A percentile compares a stretch with the other conserved stretches of the same genome.
phyloP scores from a whole-genome alignment of 2,113 vertebrate genomes.

The Silurus meridionalis region DNA sequence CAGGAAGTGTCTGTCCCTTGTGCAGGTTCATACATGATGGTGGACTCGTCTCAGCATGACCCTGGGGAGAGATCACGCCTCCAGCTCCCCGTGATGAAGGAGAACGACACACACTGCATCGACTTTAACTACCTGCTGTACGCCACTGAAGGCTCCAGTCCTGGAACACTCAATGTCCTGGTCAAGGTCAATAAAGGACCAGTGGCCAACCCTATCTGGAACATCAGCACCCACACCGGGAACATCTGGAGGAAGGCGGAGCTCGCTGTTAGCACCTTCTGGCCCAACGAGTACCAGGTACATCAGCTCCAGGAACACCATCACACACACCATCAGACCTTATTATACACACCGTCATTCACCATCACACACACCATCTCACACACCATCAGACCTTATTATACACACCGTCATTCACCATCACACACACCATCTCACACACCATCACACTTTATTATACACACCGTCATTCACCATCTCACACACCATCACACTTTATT shows the following conservation, averaged over 20 bases:
- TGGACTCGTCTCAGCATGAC: slow-evolving; percentile 90
- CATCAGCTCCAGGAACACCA: not conserved
- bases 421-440: no score
- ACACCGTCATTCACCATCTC: no score
- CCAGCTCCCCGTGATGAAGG: slow-evolving; percentile 95
- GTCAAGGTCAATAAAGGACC: slow-evolving; percentile 97
- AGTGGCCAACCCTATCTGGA: slow-evolving; percentile 96
- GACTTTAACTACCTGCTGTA: slow-evolving; percentile 96
- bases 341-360: not conserved
- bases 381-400: no score
- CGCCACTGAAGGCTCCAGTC: slow-evolving; percentile 83
- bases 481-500: no score
- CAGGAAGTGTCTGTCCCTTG: not conserved
- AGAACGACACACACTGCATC: slow-evolving; percentile 97
- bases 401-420: no score
- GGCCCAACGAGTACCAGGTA: slow-evolving; percentile 99
- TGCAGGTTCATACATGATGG: slow-evolving; percentile 95
- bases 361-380: not conserved
- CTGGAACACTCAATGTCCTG: slow-evolving; percentile 89
- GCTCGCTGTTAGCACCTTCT: slow-evolving; percentile 97
- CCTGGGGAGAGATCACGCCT: slow-evolving; percentile 89
- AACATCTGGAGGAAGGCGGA: slow-evolving; percentile 88
- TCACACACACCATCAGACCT: not conserved
- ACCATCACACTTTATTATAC: no score
- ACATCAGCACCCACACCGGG: slow-evolving; percentile 89